These are phyloP conservation scores for Melikaiella ostensackeni DNA, from an alignment of 2,888 invertebrate genomes.

Conservation along the genomic window DNA sequence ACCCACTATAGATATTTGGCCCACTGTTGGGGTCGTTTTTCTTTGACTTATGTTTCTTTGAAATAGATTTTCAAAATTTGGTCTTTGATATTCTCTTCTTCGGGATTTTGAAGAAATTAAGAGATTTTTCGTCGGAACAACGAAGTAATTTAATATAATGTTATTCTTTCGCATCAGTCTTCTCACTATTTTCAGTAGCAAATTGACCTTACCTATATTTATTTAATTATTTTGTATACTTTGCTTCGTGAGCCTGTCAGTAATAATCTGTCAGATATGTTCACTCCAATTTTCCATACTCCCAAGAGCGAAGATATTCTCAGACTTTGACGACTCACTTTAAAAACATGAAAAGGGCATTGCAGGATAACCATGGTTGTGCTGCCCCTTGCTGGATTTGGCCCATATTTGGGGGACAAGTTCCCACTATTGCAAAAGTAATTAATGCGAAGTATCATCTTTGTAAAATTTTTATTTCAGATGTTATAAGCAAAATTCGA, in stretches of 20 bases:
- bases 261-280: background rate
- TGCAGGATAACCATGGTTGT: too few species aligned
- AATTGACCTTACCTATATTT: conserved; percentile 17
- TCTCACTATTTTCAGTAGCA: conserved; percentile 23
- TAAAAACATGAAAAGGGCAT: background rate
- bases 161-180: background rate
- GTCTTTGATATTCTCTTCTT: background rate
- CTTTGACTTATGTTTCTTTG: background rate
- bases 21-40: too few species aligned
- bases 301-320: background rate
- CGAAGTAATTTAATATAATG: background rate
- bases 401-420: too few species aligned
- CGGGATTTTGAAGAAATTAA: background rate
- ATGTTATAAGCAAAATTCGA: too few species aligned
- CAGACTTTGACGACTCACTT: background rate
- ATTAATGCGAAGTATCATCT: too few species aligned
- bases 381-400: too few species aligned
- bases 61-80: background rate
- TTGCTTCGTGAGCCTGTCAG: background rate
- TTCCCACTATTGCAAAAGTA: too few species aligned
- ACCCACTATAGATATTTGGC: too few species aligned
- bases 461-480: too few species aligned
- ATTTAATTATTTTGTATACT: conserved; percentile 1
- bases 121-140: background rate
- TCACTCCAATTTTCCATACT: background rate